Percentiles rank a stretch among this genome's conserved stretches.
phyloP scores from a whole-genome alignment of 1,140 invertebrate genomes.

The Megalonaias nervosa region DNA sequence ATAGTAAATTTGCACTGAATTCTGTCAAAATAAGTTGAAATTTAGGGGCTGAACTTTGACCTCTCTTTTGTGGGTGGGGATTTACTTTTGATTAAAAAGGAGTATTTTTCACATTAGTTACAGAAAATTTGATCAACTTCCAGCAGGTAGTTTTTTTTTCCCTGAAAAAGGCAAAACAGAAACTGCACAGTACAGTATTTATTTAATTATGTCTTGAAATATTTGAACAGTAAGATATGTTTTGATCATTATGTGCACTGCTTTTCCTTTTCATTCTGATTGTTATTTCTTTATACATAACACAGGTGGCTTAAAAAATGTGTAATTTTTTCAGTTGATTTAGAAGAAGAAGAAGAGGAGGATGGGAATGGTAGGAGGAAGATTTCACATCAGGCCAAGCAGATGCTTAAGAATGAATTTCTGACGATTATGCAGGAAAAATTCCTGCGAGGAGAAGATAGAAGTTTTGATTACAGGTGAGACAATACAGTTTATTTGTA shows the following conservation, averaged over 20 bases:
- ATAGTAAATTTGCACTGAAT: too few relatives aligned
- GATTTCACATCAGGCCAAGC: slow-evolving; percentile 66
- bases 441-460: slow-evolving; percentile 89
- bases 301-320: background rate
- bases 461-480: slow-evolving; percentile 85
- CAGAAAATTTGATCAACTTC: too few relatives aligned
- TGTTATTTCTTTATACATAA: background rate
- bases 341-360: slow-evolving; percentile 28
- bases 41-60: too few relatives aligned
- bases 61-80: too few relatives aligned
- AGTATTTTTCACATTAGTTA: too few relatives aligned
- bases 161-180: slow-evolving; percentile 14
- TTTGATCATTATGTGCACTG: too few relatives aligned
- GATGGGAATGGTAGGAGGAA: slow-evolving; percentile 40
- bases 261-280: too few relatives aligned
- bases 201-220: slow-evolving; percentile 7
- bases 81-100: too few relatives aligned
- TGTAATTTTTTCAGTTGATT: background rate
- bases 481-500: background rate
- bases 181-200: background rate
- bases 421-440: slow-evolving; percentile 88
- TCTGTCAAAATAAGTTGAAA: too few relatives aligned
- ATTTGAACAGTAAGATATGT: background rate
- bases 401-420: slow-evolving; percentile 87
- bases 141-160: background rate